A percentile compares a stretch with the other conserved stretches of the same genome.
These are phyloP conservation scores for Psococerastis gibbosa DNA, from an alignment of 2,888 invertebrate species.

Conservation along the genomic window DNA sequence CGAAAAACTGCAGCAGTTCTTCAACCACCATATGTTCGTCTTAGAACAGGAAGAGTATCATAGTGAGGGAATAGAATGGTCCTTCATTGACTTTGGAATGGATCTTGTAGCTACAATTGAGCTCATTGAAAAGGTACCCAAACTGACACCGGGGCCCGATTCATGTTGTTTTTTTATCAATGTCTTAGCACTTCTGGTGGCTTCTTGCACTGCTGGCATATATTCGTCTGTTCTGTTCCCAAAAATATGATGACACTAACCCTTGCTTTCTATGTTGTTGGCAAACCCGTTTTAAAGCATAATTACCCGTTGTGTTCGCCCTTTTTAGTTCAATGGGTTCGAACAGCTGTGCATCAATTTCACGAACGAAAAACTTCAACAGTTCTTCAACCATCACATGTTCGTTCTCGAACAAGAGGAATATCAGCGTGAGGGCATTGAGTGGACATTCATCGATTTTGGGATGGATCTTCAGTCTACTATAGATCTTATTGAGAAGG, in stretches of 20 bases:
- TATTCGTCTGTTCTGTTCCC: no score
- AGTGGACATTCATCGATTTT: slow-evolving; percentile 86
- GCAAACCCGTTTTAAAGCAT: no score
- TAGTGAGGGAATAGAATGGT: slow-evolving; percentile 85
- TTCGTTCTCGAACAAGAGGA: slow-evolving; percentile 87
- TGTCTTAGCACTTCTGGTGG: no score
- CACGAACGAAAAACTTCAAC: slow-evolving; percentile 77
- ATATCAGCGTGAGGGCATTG: slow-evolving; percentile 76
- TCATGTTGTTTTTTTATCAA: no score
- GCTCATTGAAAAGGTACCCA: slow-evolving; percentile 76
- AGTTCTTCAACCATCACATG: slow-evolving; percentile 92
- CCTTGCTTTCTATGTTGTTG: no score
- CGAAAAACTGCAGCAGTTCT: slow-evolving; percentile 94
- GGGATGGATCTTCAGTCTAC: slow-evolving; percentile 77
- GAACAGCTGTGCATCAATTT: slow-evolving; percentile 90
- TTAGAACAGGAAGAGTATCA: slow-evolving; percentile 95
- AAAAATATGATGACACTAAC: no score
- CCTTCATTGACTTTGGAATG: slow-evolving; percentile 95
- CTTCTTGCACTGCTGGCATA: no score
- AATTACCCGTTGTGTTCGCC: not conserved
- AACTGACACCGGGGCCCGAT: no score
- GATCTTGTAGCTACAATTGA: slow-evolving; percentile 91
- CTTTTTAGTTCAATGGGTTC: slow-evolving; percentile 67
- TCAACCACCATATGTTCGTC: slow-evolving; percentile 97
- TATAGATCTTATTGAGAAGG: slow-evolving; percentile 64